These are phyloP conservation scores for Varanus komodoensis DNA, from an alignment of 2,113 vertebrate species.

Conservation along the genomic window DNA sequence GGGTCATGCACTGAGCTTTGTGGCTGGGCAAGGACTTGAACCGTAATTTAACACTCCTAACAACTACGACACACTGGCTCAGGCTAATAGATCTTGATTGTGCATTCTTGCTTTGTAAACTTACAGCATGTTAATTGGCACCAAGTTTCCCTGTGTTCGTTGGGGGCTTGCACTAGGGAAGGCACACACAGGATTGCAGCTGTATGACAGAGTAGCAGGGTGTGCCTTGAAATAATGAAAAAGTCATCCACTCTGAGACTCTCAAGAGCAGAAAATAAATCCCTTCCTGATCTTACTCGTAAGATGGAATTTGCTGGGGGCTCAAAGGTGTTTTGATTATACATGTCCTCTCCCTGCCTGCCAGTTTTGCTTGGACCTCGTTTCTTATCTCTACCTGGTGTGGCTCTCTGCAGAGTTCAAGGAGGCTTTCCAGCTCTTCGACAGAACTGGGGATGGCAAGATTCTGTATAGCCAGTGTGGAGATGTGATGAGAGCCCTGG, in stretches of 20 bases:
- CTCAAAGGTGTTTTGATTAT: background rate
- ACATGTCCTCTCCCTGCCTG: too few species aligned
- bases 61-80: background rate
- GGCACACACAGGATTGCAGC: background rate
- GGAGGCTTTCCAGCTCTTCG: slow-evolving; percentile 92
- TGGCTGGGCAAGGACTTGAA: background rate
- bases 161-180: background rate
- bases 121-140: background rate
- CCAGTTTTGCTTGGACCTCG: background rate
- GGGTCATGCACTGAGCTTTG: background rate
- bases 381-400: background rate
- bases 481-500: slow-evolving; percentile 91
- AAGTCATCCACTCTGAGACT: too few species aligned
- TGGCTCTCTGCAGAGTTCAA: slow-evolving; percentile 84
- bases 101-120: background rate
- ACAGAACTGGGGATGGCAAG: slow-evolving; percentile 91
- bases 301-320: background rate
- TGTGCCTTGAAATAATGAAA: background rate
- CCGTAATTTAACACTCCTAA: background rate
- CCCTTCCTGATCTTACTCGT: background rate
- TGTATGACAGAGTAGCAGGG: background rate
- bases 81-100: background rate
- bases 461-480: slow-evolving; percentile 91
- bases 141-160: background rate
- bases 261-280: too few species aligned